Percentiles rank a stretch among this genome's conserved stretches.
These are phyloP conservation scores for Hirtodrosophila duncani DNA, from an alignment of 2,888 invertebrate species.

Conservation along the genomic window DNA sequence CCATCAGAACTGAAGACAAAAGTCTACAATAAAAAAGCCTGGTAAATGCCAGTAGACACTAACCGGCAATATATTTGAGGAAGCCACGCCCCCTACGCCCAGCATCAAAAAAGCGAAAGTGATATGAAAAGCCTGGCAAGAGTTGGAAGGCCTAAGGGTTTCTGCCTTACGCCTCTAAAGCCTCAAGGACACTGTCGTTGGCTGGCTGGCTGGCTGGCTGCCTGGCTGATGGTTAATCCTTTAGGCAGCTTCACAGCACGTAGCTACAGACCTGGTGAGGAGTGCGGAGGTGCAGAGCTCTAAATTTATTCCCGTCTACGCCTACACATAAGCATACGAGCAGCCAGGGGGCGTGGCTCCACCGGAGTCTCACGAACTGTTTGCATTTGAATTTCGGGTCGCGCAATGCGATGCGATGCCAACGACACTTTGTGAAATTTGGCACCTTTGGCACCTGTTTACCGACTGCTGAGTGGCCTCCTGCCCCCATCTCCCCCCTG, in stretches of 20 bases:
- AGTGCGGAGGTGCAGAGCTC: constrained; percentile 9
- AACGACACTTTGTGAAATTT: constrained; percentile 60
- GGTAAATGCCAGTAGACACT: too few species aligned
- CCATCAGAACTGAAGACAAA: too few species aligned
- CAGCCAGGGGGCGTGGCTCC: not conserved
- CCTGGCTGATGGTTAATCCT: too few species aligned
- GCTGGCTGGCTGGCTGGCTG: too few species aligned
- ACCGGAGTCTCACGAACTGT: constrained; percentile 34
- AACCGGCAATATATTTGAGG: not conserved
- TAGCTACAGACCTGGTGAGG: too few species aligned
- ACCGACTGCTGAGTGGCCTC: constrained; percentile 35
- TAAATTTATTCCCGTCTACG: constrained; percentile 57
- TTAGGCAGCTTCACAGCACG: constrained; percentile 59
- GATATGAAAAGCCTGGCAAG: constrained; percentile 4
- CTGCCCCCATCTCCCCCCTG: not conserved
- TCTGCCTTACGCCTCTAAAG: constrained; percentile 1
- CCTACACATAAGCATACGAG: constrained; percentile 18
- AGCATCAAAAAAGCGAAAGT: not conserved
- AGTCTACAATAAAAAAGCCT: too few species aligned
- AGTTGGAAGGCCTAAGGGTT: constrained; percentile 5
- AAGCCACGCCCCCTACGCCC: constrained; percentile 2
- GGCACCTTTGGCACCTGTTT: constrained; percentile 65
- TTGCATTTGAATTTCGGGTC: constrained; percentile 65
- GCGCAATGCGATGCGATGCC: too few species aligned
- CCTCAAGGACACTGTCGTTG: constrained; percentile 43